Evolutionary conservation across 2,888 invertebrate species (phyloP).

Genomic region (Panzeria rudis): DNA sequence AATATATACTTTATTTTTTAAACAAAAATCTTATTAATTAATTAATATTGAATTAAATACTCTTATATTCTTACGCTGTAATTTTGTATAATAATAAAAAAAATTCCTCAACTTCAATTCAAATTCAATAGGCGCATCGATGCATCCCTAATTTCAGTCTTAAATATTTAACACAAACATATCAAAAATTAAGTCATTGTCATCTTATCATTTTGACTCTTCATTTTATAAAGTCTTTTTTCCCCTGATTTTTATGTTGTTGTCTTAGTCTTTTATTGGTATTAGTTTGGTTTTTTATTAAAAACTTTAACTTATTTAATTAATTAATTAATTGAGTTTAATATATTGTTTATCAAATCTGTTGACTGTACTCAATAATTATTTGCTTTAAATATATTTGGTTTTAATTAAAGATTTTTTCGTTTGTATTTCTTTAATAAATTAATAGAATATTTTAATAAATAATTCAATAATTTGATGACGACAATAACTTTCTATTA

Average conservation of each 20-base stretch:
- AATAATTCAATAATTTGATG: constrained; percentile 62
- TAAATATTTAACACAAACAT: background rate
- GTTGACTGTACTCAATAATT: constrained; percentile 70
- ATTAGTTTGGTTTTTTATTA: background rate
- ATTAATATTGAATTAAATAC: too few species aligned
- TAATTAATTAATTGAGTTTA: constrained; percentile 26
- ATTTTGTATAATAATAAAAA: too few species aligned
- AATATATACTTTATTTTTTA: too few species aligned
- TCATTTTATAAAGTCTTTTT: background rate
- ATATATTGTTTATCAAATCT: constrained; percentile 38
- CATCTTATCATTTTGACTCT: background rate
- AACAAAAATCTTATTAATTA: too few species aligned
- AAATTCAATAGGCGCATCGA: too few species aligned
- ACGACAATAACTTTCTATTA: constrained; percentile 63
- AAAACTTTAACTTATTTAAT: constrained; percentile 37
- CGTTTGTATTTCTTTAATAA: constrained; percentile 29
- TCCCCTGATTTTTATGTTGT: background rate
- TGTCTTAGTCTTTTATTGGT: background rate
- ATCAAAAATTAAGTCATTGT: background rate
- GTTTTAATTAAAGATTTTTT: constrained; percentile 64
- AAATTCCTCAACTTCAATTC: too few species aligned
- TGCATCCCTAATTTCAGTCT: too few species aligned
- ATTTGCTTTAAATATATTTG: constrained; percentile 73
- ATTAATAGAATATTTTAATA: constrained; percentile 64
- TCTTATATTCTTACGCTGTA: too few species aligned